Conservation (phyloP, 2,113 vertebrate genomes). For the Australoheros scitulus region DNA sequence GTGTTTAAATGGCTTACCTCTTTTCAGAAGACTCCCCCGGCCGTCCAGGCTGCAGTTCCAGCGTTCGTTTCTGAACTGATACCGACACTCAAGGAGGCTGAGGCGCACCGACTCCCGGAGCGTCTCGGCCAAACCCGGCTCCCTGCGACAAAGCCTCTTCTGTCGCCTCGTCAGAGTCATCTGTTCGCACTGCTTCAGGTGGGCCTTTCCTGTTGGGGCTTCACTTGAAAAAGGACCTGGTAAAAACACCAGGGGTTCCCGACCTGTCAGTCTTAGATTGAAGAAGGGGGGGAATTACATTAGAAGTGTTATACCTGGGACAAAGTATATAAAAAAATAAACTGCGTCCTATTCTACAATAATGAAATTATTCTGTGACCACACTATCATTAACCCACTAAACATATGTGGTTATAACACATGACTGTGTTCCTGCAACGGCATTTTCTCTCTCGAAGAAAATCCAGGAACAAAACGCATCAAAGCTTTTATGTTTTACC, state of each 20-base stretch:
- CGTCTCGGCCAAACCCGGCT: slow-evolving; percentile 93
- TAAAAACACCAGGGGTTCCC: slow-evolving; percentile 89
- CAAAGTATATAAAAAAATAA: background rate
- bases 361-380: background rate
- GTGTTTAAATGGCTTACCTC: slow-evolving; percentile 79
- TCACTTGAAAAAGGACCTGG: slow-evolving; percentile 81
- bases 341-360: background rate
- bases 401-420: background rate
- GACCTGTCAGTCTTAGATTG: slow-evolving; percentile 87
- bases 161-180: slow-evolving; percentile 90
- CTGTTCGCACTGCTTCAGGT: slow-evolving; percentile 95
- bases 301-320: background rate
- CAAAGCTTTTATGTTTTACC: background rate
- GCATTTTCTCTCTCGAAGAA: background rate
- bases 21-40: slow-evolving; percentile 90
- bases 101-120: slow-evolving; percentile 91
- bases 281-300: background rate
- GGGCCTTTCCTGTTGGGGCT: slow-evolving; percentile 80
- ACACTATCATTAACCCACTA: no score
- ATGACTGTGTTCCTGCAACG: background rate
- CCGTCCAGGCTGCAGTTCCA: slow-evolving; percentile 99
- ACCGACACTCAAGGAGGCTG: slow-evolving; percentile 92
- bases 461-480: background rate
- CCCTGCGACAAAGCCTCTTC: slow-evolving; percentile 91
- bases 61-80: slow-evolving; percentile 94